Evolutionary conservation across 2,797 vertebrate species (phyloP).

Genomic region (Phataginus tetradactyla): DNA sequence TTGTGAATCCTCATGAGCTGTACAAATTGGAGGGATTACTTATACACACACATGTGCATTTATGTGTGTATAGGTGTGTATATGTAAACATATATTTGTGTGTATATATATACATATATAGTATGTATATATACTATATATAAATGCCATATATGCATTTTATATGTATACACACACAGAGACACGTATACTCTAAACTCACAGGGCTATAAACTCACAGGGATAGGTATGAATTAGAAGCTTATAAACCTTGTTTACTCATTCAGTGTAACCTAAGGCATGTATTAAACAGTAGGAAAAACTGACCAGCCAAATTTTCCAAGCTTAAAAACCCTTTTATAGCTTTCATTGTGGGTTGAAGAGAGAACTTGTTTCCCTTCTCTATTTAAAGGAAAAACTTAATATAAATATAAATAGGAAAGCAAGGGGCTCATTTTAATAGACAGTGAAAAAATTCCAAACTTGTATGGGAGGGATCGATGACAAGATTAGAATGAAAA

Average conservation of each 20-base stretch:
- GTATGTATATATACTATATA: background rate
- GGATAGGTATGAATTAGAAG: slow-evolving; percentile 86
- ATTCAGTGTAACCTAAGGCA: slow-evolving; percentile 83
- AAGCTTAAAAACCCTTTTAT: slow-evolving; percentile 83
- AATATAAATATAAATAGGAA: slow-evolving; percentile 60
- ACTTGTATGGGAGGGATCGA: background rate
- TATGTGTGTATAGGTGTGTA: background rate
- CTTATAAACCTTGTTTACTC: slow-evolving; percentile 86
- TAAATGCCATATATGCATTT: background rate
- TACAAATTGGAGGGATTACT: background rate
- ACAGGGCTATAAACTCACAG: slow-evolving; percentile 78
- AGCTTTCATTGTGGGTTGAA: slow-evolving; percentile 83
- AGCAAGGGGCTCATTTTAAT: slow-evolving; percentile 46
- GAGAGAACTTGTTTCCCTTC: slow-evolving; percentile 49
- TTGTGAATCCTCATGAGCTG: background rate
- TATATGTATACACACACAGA: too few species aligned
- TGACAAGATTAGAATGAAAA: background rate
- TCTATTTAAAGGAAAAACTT: slow-evolving; percentile 63
- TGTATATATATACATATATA: background rate
- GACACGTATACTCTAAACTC: too few species aligned
- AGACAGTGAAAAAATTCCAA: slow-evolving; percentile 27
- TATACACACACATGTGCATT: background rate
- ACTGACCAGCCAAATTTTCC: slow-evolving; percentile 84
- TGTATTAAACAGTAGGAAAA: slow-evolving; percentile 88
- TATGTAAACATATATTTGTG: background rate